Evolutionary conservation across 2,797 vertebrate species (phyloP).

Genomic region (Sebastolobus alascanus): DNA sequence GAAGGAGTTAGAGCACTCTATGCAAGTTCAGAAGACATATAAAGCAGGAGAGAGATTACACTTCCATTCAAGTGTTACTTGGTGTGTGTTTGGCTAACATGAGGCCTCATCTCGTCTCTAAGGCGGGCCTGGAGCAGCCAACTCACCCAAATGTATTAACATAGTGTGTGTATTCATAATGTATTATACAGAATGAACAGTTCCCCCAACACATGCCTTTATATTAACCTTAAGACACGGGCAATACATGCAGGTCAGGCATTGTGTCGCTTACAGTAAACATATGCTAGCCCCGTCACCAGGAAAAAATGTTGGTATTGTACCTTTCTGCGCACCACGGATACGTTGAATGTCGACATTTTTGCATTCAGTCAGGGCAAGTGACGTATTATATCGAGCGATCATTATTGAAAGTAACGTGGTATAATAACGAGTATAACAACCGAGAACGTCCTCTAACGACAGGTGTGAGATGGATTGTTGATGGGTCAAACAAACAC

Average conservation of each 20-base stretch:
- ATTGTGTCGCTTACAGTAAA: too few relatives aligned
- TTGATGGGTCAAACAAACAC: too few relatives aligned
- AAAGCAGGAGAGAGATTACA: constrained; percentile 15
- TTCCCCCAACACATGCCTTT: neutral
- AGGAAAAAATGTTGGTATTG: too few relatives aligned
- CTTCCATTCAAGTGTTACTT: constrained; percentile 23
- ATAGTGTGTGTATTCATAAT: constrained; percentile 1
- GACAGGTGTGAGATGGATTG: too few relatives aligned
- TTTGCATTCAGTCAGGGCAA: too few relatives aligned
- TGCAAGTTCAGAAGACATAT: neutral
- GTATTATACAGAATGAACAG: neutral
- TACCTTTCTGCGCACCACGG: too few relatives aligned
- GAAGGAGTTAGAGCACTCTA: constrained; percentile 4
- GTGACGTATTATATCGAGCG: too few relatives aligned
- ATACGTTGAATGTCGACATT: fast-evolving
- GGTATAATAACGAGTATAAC: fast-evolving
- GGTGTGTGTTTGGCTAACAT: constrained; percentile 15
- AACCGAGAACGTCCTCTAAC: too few relatives aligned
- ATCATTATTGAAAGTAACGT: too few relatives aligned
- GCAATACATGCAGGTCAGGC: fast-evolving
- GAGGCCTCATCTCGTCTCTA: constrained; percentile 17
- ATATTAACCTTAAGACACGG: neutral
- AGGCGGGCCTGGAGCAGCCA: neutral
- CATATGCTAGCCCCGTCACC: too few relatives aligned
- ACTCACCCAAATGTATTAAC: neutral